Conservation (phyloP, 2,888 invertebrate genomes). For the Stenichneumon culpator region DNA sequence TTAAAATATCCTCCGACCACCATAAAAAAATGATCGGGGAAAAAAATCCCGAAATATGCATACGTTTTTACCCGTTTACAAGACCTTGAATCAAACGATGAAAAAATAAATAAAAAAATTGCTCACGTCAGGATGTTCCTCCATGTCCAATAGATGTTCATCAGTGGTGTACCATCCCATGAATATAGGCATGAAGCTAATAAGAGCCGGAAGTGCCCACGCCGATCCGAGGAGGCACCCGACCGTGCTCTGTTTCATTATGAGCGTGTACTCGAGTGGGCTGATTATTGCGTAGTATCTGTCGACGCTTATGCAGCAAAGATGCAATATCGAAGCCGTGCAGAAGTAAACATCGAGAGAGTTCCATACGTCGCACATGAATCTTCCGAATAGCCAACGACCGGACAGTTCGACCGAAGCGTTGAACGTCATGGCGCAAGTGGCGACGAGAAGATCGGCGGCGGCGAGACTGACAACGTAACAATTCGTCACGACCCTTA, state of each 20-base stretch:
- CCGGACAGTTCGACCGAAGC: slow-evolving; percentile 94
- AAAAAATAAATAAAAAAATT: not conserved
- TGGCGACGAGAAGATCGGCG: slow-evolving; percentile 96
- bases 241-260: slow-evolving; percentile 94
- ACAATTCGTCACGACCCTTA: slow-evolving; percentile 96
- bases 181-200: slow-evolving; percentile 89
- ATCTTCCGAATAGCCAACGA: slow-evolving; percentile 95
- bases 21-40: too few relatives aligned
- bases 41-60: too few relatives aligned
- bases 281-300: slow-evolving; percentile 96
- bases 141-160: slow-evolving; percentile 87
- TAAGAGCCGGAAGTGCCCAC: slow-evolving; percentile 88
- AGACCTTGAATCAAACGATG: too few relatives aligned
- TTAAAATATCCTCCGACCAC: too few relatives aligned
- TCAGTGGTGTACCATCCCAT: slow-evolving; percentile 90
- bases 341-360: slow-evolving; percentile 97
- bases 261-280: slow-evolving; percentile 96
- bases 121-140: slow-evolving; percentile 88
- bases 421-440: slow-evolving; percentile 97
- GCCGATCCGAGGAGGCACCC: slow-evolving; percentile 86
- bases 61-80: too few relatives aligned
- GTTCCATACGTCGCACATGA: slow-evolving; percentile 98
- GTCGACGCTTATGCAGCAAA: slow-evolving; percentile 98
- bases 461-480: slow-evolving; percentile 98
- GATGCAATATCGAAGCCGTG: slow-evolving; percentile 95